These are phyloP conservation scores for Microplitis mediator DNA, from an alignment of 1,140 invertebrate species.

Conservation along the genomic window DNA sequence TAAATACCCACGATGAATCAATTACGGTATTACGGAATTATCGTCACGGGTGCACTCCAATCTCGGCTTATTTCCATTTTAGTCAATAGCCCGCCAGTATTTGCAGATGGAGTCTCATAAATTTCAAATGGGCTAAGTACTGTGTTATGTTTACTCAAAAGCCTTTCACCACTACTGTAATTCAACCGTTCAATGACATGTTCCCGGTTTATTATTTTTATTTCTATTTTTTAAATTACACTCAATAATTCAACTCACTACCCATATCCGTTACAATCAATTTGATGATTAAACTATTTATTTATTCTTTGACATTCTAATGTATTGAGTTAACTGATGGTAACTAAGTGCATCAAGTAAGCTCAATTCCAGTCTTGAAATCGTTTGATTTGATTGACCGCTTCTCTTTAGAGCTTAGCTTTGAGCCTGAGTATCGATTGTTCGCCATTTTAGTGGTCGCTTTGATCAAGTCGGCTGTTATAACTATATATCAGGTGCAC, in stretches of 20 bases:
- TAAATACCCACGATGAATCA: constrained; percentile 51
- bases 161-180: constrained; percentile 16
- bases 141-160: constrained; percentile 43
- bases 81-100: constrained; percentile 29
- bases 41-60: constrained; percentile 27
- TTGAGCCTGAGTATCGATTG: not conserved
- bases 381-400: constrained; percentile 1
- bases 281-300: not conserved
- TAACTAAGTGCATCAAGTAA: not conserved
- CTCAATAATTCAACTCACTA: too few species aligned
- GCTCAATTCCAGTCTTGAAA: not conserved
- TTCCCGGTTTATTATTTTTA: not conserved
- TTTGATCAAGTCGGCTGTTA: constrained; percentile 7
- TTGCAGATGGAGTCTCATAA: constrained; percentile 36
- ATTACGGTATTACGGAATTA: constrained; percentile 53
- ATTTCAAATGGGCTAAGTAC: constrained; percentile 36
- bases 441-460: not conserved
- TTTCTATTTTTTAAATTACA: not conserved
- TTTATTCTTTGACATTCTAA: not conserved
- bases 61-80: constrained; percentile 33
- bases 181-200: constrained; percentile 11
- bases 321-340: not conserved
- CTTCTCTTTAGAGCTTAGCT: not conserved
- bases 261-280: too few species aligned
- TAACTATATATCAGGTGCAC: not conserved